phyloP scores from a whole-genome alignment of 2,888 invertebrate genomes.

The Imbricaverruca yamaguchii region DNA sequence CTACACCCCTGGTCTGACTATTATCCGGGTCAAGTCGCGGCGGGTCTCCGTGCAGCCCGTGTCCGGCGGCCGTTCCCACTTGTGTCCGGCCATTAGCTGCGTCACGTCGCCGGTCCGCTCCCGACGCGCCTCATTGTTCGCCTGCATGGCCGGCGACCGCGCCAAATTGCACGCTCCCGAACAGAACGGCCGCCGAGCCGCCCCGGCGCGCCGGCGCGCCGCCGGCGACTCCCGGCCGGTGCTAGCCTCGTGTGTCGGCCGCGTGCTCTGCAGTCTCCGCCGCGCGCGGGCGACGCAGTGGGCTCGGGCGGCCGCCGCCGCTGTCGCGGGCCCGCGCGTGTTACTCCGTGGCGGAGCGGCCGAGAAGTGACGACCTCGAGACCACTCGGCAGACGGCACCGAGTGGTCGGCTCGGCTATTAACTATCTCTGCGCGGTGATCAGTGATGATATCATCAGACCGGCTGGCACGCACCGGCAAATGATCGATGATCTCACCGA shows the following conservation, averaged over 20 bases:
- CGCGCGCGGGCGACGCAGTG: neutral
- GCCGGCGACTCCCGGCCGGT: neutral
- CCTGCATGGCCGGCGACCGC: neutral
- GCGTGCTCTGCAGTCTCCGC: neutral
- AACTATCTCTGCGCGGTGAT: no score
- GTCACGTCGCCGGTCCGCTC: neutral
- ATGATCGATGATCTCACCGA: no score
- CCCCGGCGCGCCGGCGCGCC: neutral
- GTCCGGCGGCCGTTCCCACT: no score
- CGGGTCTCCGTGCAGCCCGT: no score
- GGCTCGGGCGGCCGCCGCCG: neutral
- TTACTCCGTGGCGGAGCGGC: no score
- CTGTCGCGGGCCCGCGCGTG: neutral
- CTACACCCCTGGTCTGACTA: no score
- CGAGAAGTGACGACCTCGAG: no score
- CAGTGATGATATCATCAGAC: no score
- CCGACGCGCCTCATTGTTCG: neutral
- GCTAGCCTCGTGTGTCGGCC: slow-evolving; percentile 3
- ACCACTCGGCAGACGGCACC: no score
- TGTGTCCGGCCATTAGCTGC: neutral
- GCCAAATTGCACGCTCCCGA: neutral
- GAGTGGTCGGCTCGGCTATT: no score
- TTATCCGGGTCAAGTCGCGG: no score
- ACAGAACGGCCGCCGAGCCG: neutral
- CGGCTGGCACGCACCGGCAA: no score